Evolutionary conservation across 1,140 invertebrate genomes (phyloP).

Genomic region (Anoplophora glabripennis): DNA sequence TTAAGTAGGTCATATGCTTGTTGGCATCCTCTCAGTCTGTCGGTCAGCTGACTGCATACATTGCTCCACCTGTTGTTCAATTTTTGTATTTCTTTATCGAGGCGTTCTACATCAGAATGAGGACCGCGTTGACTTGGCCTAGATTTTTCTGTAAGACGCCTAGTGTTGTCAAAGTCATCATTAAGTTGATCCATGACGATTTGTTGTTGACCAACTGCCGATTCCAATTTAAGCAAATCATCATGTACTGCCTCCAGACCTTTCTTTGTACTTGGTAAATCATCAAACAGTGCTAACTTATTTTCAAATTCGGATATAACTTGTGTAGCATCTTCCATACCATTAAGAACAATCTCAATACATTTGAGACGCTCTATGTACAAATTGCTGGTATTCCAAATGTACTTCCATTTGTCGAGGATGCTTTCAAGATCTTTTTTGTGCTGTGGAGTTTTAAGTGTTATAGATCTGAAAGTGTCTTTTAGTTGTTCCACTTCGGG

Average conservation of each 20-base stretch:
- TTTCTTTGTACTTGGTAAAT: constrained; percentile 79
- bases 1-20: constrained; percentile 80
- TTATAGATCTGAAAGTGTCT: constrained; percentile 76
- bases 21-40: constrained; percentile 85
- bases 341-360: constrained; percentile 83
- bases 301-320: constrained; percentile 90
- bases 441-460: constrained; percentile 83
- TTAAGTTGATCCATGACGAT: constrained; percentile 85
- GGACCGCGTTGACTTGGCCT: constrained; percentile 65
- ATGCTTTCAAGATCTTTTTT: constrained; percentile 86
- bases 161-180: constrained; percentile 82
- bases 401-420: constrained; percentile 86
- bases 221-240: constrained; percentile 75
- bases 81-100: constrained; percentile 91
- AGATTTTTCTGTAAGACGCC: constrained; percentile 82
- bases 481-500: constrained; percentile 80
- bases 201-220: constrained; percentile 79
- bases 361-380: constrained; percentile 90
- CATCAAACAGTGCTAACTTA: constrained; percentile 79
- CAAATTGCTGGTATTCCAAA: constrained; percentile 80
- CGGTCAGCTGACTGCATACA: constrained; percentile 84
- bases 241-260: constrained; percentile 67
- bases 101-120: constrained; percentile 81
- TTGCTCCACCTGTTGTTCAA: constrained; percentile 88
- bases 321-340: constrained; percentile 84